Percentiles rank a stretch among this genome's conserved stretches.
Evolutionary conservation across 1,140 invertebrate genomes (phyloP).

Genomic region (Harpegnathos saltator): DNA sequence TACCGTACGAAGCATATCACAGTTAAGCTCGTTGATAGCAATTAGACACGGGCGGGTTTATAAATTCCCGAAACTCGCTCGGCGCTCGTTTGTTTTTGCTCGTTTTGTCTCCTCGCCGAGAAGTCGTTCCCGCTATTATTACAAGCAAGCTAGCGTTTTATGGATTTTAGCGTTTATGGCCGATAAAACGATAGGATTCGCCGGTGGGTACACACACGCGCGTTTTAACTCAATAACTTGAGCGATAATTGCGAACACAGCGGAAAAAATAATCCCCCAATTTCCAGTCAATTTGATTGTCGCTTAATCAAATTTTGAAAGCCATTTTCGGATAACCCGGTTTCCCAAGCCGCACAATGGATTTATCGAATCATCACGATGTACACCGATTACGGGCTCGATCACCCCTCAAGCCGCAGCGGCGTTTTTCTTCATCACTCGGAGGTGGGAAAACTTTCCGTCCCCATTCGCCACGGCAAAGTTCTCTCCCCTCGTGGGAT

Average conservation of each 20-base stretch:
- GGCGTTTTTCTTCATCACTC: constrained; percentile 50
- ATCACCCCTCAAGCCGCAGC: constrained; percentile 40
- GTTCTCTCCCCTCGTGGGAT: constrained; percentile 58
- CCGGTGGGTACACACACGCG: not conserved
- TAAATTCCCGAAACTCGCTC: too few species aligned
- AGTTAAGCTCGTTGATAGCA: too few species aligned
- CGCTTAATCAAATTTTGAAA: constrained; percentile 42
- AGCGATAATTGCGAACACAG: constrained; percentile 6
- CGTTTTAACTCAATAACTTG: constrained; percentile 24
- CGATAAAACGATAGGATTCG: not conserved
- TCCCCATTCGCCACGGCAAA: constrained; percentile 24
- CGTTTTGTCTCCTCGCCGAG: too few species aligned
- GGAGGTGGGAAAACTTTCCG: constrained; percentile 68
- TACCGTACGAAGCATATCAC: too few species aligned
- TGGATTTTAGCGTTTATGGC: not conserved
- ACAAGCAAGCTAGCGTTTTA: not conserved
- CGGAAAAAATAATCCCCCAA: constrained; percentile 45
- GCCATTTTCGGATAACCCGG: constrained; percentile 41
- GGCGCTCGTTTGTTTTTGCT: too few species aligned
- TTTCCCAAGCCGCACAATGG: constrained; percentile 43
- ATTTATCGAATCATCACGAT: constrained; percentile 59
- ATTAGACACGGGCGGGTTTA: too few species aligned
- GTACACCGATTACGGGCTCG: constrained; percentile 54
- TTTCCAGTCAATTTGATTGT: constrained; percentile 48
- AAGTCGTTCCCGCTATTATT: too few species aligned